phyloP scores from a whole-genome alignment of 2,113 vertebrate genomes.

The Camelus bactrianus region DNA sequence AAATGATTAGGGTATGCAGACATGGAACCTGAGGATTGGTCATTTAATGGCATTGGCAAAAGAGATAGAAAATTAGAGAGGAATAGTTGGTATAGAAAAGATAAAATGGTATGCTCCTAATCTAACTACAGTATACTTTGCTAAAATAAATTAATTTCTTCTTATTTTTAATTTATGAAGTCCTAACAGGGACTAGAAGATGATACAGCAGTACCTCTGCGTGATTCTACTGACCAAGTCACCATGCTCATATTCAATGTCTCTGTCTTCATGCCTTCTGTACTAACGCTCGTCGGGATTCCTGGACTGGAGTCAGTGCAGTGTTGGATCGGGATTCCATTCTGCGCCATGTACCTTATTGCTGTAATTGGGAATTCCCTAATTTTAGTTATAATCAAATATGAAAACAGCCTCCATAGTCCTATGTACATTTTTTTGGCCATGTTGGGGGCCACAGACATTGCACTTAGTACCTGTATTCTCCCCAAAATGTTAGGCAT shows the following conservation, averaged over 20 bases:
- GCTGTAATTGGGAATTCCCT: slow-evolving; percentile 51
- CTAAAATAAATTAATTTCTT: not conserved
- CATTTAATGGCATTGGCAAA: not conserved
- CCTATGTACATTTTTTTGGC: slow-evolving; percentile 75
- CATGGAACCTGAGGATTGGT: not conserved
- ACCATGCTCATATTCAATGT: slow-evolving; percentile 4
- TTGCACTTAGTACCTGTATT: slow-evolving; percentile 66
- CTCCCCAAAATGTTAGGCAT: slow-evolving; percentile 74
- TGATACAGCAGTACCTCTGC: not conserved
- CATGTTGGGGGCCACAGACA: slow-evolving; percentile 71
- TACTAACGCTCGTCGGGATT: slow-evolving; percentile 62
- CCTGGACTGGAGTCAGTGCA: slow-evolving; percentile 68
- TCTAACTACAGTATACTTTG: not conserved
- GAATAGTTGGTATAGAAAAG: not conserved
- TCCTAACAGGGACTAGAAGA: not conserved
- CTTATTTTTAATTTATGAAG: not conserved
- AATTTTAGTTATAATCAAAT: slow-evolving; percentile 43
- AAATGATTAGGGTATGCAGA: not conserved
- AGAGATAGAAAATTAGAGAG: not conserved
- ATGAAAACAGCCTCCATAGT: slow-evolving; percentile 58
- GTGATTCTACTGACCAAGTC: not conserved
- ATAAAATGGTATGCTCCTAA: not conserved
- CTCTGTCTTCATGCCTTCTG: slow-evolving; percentile 38
- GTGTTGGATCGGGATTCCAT: slow-evolving; percentile 72
- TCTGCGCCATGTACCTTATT: slow-evolving; percentile 58